phyloP scores from a whole-genome alignment of 2,113 vertebrate genomes.

The Platichthys stellatus region DNA sequence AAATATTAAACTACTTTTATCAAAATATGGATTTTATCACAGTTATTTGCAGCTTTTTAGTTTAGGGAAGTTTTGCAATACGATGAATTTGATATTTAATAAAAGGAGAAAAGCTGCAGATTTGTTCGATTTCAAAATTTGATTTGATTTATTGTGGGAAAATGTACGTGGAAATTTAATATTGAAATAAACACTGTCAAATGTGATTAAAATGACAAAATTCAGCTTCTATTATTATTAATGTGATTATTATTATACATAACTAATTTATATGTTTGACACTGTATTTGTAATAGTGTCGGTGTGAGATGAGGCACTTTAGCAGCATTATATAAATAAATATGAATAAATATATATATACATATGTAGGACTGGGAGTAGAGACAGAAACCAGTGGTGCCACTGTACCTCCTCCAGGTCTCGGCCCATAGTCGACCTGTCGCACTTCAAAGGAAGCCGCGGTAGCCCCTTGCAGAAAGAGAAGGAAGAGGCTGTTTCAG shows the following conservation, averaged over 20 bases:
- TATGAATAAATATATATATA: too few relatives aligned
- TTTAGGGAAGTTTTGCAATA: background rate
- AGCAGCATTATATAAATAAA: conserved; percentile 27
- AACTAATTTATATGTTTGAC: background rate
- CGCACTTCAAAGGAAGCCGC: conserved; percentile 90
- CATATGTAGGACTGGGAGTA: conserved; percentile 65
- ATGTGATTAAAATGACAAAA: background rate
- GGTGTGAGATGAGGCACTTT: conserved; percentile 35
- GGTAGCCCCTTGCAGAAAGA: conserved; percentile 84
- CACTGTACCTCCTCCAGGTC: conserved; percentile 79
- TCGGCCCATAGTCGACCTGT: conserved; percentile 90
- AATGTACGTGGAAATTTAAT: background rate
- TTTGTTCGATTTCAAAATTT: background rate
- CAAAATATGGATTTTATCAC: background rate
- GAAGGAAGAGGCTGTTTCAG: conserved; percentile 72
- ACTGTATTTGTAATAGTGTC: background rate
- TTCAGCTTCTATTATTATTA: background rate
- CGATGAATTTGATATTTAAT: background rate
- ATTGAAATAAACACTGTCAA: background rate
- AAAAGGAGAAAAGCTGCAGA: background rate
- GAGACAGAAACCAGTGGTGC: conserved; percentile 43
- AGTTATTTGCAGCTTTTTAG: background rate
- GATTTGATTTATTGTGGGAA: background rate
- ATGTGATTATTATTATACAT: conserved; percentile 11
- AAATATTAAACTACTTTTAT: background rate